phyloP scores from a whole-genome alignment of 2,797 vertebrate species.

The Anguilla obscura region DNA sequence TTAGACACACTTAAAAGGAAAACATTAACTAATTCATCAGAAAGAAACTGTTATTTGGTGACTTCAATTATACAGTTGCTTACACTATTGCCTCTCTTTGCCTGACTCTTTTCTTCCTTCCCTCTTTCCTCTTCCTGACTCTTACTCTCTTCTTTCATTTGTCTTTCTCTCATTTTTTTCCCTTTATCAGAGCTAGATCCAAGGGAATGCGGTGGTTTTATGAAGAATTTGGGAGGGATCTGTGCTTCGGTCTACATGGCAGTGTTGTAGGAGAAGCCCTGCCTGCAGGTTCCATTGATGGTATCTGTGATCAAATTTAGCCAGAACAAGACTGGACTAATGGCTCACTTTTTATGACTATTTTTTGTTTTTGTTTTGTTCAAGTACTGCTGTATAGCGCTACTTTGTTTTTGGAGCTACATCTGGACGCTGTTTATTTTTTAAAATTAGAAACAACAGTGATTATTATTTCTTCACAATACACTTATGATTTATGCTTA shows the following conservation, averaged over 20 bases:
- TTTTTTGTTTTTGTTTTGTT: not conserved
- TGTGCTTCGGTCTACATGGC: not conserved
- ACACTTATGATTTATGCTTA: not conserved
- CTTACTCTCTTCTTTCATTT: not conserved
- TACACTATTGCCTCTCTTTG: not conserved
- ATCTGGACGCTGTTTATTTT: not conserved
- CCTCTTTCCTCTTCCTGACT: not conserved
- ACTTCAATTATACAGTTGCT: not conserved
- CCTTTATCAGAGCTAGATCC: not conserved
- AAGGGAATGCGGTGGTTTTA: not conserved
- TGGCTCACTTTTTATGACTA: not conserved
- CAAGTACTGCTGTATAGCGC: not conserved
- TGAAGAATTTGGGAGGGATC: not conserved
- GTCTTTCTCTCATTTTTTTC: not conserved
- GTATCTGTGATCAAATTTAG: not conserved
- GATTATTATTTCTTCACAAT: not conserved
- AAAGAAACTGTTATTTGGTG: not conserved
- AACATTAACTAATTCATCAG: not conserved
- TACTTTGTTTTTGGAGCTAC: not conserved
- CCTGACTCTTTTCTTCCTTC: not conserved
- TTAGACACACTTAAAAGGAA: not conserved
- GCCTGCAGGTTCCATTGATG: too few relatives aligned
- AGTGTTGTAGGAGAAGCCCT: not conserved
- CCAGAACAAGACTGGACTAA: not conserved
- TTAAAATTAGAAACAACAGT: not conserved